These are phyloP conservation scores for Xanthorhoe spadicearia DNA, from an alignment of 2,888 invertebrate species.

Conservation along the genomic window DNA sequence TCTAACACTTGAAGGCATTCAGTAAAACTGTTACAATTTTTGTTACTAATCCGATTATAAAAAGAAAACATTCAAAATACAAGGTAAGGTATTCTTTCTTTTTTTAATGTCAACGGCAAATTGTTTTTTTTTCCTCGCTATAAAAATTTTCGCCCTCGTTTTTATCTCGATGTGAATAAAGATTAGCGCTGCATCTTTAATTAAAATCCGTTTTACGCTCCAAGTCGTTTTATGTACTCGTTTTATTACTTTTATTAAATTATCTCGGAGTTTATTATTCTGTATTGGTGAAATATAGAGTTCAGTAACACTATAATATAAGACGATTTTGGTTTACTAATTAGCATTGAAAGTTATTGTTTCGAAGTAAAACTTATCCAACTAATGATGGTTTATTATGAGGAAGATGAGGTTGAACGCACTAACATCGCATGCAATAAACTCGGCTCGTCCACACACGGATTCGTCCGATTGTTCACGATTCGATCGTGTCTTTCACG, in stretches of 20 bases:
- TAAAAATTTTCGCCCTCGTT: constrained; percentile 50
- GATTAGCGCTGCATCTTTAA: constrained; percentile 67
- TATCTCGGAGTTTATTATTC: constrained; percentile 16
- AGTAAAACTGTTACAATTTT: neutral
- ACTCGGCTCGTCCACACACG: too few species aligned
- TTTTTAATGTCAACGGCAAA: constrained; percentile 48
- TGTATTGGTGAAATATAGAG: neutral
- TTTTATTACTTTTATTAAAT: constrained; percentile 38
- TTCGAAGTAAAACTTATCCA: too few species aligned
- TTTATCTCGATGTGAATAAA: constrained; percentile 53
- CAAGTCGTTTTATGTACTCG: constrained; percentile 47
- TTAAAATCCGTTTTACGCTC: constrained; percentile 58
- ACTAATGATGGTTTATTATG: too few species aligned
- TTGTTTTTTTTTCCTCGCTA: constrained; percentile 50
- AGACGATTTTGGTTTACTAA: too few species aligned
- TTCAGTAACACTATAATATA: too few species aligned
- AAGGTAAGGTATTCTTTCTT: constrained; percentile 25
- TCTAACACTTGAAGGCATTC: neutral
- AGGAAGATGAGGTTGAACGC: too few species aligned
- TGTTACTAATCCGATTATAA: constrained; percentile 11
- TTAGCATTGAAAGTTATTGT: too few species aligned
- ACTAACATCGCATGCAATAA: too few species aligned
- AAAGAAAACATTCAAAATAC: constrained; percentile 9
- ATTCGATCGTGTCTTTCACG: too few species aligned
- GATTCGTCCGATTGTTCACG: too few species aligned